phyloP scores from a whole-genome alignment of 2,797 vertebrate genomes.

The Parauchenoglanis ngamensis region DNA sequence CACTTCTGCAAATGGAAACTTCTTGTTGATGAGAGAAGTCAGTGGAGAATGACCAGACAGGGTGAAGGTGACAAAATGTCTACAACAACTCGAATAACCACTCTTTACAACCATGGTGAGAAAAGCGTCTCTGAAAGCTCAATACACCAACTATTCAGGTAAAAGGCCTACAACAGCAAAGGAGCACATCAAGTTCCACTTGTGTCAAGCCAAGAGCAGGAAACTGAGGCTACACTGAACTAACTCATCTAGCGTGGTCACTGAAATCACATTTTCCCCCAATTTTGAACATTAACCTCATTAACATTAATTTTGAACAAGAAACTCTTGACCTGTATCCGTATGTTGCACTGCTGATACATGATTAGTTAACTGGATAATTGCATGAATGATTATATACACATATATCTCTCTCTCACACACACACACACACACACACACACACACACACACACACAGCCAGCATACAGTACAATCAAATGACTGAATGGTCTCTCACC shows the following conservation, averaged over 20 bases:
- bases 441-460: background rate
- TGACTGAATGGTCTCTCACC: slow-evolving; percentile 79
- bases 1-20: background rate
- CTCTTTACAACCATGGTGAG: background rate
- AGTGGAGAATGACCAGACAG: background rate
- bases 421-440: background rate
- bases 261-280: background rate
- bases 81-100: background rate
- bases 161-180: too few relatives aligned
- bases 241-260: background rate
- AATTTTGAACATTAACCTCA: background rate
- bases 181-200: too few relatives aligned
- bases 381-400: background rate
- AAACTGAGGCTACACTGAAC: background rate
- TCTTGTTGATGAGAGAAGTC: background rate
- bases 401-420: too few relatives aligned
- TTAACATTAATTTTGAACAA: too few relatives aligned
- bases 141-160: too few relatives aligned
- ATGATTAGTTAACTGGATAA: background rate
- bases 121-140: too few relatives aligned
- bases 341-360: background rate
- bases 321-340: background rate
- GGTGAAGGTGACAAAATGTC: background rate
- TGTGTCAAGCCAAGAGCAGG: background rate
- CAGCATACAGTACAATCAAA: background rate